Evolutionary conservation across 2,797 vertebrate genomes (phyloP).

Genomic region (Pipistrellus pipistrellus): DNA sequence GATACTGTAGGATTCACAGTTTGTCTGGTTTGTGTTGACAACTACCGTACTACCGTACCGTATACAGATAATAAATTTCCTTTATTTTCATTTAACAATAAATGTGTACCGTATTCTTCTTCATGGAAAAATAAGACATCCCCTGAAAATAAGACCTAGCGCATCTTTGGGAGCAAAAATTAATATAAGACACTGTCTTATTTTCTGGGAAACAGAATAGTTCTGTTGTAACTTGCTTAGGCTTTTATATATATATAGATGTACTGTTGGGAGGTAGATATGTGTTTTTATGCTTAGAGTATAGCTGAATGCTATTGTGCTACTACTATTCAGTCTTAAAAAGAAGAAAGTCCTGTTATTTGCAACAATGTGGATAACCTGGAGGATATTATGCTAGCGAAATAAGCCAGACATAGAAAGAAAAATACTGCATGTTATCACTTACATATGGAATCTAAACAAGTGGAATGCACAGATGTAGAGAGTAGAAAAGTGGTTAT

Average conservation of each 20-base stretch:
- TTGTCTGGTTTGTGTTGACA: too few species aligned
- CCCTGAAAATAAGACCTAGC: too few species aligned
- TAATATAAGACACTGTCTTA: too few species aligned
- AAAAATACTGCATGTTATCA: neutral
- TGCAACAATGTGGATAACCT: neutral
- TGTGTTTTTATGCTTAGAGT: neutral
- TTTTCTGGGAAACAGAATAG: too few species aligned
- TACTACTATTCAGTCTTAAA: neutral
- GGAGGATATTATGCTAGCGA: neutral
- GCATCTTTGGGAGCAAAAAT: too few species aligned
- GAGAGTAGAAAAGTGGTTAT: slow-evolving; percentile 7
- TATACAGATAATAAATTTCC: too few species aligned
- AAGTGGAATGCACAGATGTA: neutral
- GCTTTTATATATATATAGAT: neutral
- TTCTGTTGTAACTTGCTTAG: too few species aligned
- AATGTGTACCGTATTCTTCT: too few species aligned
- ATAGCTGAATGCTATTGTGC: neutral
- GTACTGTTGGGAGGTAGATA: neutral
- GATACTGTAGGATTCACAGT: too few species aligned
- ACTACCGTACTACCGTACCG: too few species aligned
- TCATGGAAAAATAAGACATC: too few species aligned
- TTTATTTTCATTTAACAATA: too few species aligned
- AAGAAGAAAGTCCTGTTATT: neutral
- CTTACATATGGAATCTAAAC: neutral
- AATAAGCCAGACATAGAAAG: neutral